Percentiles rank a stretch among this genome's conserved stretches.
Evolutionary conservation across 2,797 vertebrate species (phyloP).

Genomic region (Dromococcyx pavoninus): DNA sequence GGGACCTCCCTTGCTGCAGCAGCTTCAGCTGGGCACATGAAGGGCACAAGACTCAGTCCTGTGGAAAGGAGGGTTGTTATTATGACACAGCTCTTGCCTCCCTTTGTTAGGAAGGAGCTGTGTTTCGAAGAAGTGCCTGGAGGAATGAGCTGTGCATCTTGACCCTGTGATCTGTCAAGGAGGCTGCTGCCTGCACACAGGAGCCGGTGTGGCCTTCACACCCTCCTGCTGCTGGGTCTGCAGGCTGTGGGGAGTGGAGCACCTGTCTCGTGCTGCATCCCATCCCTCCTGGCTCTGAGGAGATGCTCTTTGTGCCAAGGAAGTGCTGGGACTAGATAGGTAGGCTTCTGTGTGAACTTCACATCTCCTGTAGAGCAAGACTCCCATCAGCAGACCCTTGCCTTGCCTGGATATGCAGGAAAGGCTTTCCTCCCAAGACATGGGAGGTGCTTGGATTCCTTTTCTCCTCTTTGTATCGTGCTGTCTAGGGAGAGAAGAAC

Average conservation of each 20-base stretch:
- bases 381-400: background rate
- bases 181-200: background rate
- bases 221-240: background rate
- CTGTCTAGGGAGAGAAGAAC: background rate
- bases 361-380: too few relatives aligned
- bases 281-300: background rate
- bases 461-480: background rate
- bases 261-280: background rate
- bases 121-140: background rate
- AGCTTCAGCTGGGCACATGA: fast-evolving
- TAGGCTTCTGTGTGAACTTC: background rate
- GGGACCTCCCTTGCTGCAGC: background rate
- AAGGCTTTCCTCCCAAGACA: background rate
- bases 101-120: background rate
- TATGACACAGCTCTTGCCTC: background rate
- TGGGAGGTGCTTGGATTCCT: background rate
- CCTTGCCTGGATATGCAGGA: background rate
- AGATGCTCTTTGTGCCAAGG: background rate
- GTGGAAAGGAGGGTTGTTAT: background rate
- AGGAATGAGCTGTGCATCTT: background rate
- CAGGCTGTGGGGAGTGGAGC: background rate
- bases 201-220: background rate
- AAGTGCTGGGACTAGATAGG: background rate
- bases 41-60: background rate
- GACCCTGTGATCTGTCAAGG: background rate